A percentile compares a stretch with the other conserved stretches of the same genome.
phyloP scores from a whole-genome alignment of 2,113 vertebrate species.

The Microtus ochrogaster region DNA sequence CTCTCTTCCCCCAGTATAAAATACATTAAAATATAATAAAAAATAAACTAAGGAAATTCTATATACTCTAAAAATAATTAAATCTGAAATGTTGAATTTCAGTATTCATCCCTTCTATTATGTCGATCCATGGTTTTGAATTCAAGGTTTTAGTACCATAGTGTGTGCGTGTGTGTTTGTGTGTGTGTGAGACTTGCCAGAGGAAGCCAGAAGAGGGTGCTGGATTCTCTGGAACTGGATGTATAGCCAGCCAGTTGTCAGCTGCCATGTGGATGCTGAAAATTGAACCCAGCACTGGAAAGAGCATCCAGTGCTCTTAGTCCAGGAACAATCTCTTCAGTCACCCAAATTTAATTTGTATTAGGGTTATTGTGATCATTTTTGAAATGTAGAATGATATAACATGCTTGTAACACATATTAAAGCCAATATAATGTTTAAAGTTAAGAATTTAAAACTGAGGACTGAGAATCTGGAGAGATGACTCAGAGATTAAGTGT shows the following conservation, averaged over 20 bases:
- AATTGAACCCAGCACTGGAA: background rate
- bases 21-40: background rate
- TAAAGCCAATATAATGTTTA: slow-evolving; percentile 9
- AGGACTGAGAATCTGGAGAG: background rate
- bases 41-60: background rate
- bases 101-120: background rate
- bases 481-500: slow-evolving; percentile 3
- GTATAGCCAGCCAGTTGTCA: background rate
- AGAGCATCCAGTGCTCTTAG: background rate
- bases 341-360: background rate
- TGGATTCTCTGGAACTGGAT: too few relatives aligned
- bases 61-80: background rate
- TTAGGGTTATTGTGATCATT: slow-evolving; percentile 2
- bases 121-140: background rate
- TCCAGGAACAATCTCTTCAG: background rate
- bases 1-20: background rate
- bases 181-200: too few relatives aligned
- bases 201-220: too few relatives aligned
- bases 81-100: background rate
- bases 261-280: background rate
- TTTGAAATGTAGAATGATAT: slow-evolving; percentile 28
- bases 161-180: background rate
- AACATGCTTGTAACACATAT: background rate
- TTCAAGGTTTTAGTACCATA: background rate
- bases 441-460: background rate